These are phyloP conservation scores for Acromyrmex echinatior DNA, from an alignment of 1,140 invertebrate species.

Conservation along the genomic window DNA sequence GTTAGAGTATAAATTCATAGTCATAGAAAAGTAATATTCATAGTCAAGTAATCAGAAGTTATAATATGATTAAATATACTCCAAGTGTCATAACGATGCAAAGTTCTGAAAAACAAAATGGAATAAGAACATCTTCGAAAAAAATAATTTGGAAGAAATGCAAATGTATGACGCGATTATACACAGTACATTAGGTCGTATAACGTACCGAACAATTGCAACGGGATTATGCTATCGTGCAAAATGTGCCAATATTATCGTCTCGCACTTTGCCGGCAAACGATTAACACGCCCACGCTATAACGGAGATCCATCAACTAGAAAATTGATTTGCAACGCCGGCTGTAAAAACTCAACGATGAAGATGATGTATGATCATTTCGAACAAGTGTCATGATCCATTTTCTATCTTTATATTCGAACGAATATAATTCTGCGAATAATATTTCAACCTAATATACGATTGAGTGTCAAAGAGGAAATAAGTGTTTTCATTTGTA, in stretches of 20 bases:
- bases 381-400: conserved; percentile 30
- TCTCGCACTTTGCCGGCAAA: conserved; percentile 43
- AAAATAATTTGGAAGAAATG: background rate
- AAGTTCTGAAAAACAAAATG: background rate
- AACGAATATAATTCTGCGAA: background rate
- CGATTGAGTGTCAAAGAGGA: background rate
- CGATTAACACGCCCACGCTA: conserved; percentile 50
- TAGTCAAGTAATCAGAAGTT: too few species aligned
- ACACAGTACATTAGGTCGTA: background rate
- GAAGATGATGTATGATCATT: conserved; percentile 54
- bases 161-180: background rate
- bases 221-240: conserved; percentile 40
- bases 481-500: background rate
- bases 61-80: too few species aligned
- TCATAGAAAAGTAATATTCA: too few species aligned
- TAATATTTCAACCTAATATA: background rate
- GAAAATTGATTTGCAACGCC: conserved; percentile 55
- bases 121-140: background rate
- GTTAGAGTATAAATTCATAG: too few species aligned
- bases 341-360: conserved; percentile 47
- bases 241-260: conserved; percentile 33
- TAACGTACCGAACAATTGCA: conserved; percentile 19
- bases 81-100: background rate
- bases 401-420: conserved; percentile 27
- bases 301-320: conserved; percentile 50